Conservation (phyloP, 92 coral and sea anemone species). For the Siderastrea siderea region DNA sequence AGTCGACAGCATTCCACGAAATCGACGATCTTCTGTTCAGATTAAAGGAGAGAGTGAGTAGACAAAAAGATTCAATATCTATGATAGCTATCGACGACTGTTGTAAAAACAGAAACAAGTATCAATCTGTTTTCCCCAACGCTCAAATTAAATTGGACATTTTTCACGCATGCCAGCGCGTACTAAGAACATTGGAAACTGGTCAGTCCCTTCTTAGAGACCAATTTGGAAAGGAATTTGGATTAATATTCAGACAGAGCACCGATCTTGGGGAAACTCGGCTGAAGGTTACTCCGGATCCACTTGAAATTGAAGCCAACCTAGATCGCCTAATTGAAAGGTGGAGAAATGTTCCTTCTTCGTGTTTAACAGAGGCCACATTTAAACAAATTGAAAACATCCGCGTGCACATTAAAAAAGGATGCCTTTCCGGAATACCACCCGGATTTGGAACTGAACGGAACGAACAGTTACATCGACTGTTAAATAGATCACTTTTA, state of each 20-base stretch:
- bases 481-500: conserved; percentile 39
- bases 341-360: conserved; percentile 37
- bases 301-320: conserved; percentile 24
- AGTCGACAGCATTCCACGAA: conserved; percentile 39
- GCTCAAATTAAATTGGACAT: conserved; percentile 8
- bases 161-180: conserved; percentile 39
- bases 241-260: conserved; percentile 1
- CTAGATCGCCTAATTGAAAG: conserved; percentile 33
- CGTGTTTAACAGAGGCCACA: conserved; percentile 14
- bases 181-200: conserved; percentile 34
- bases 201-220: neutral
- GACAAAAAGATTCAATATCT: neutral
- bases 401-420: conserved; percentile 37
- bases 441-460: conserved; percentile 61
- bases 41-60: conserved; percentile 8
- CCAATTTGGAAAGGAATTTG: conserved; percentile 12
- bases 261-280: conserved; percentile 36
- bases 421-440: conserved; percentile 53
- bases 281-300: conserved; percentile 23
- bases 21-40: conserved; percentile 25
- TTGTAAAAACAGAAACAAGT: conserved; percentile 47
- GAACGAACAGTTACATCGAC: conserved; percentile 45
- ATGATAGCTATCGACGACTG: conserved; percentile 51
- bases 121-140: conserved; percentile 15
- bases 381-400: conserved; percentile 29